Evolutionary conservation across 1,140 invertebrate species (phyloP).

Genomic region (Ostrea edulis): DNA sequence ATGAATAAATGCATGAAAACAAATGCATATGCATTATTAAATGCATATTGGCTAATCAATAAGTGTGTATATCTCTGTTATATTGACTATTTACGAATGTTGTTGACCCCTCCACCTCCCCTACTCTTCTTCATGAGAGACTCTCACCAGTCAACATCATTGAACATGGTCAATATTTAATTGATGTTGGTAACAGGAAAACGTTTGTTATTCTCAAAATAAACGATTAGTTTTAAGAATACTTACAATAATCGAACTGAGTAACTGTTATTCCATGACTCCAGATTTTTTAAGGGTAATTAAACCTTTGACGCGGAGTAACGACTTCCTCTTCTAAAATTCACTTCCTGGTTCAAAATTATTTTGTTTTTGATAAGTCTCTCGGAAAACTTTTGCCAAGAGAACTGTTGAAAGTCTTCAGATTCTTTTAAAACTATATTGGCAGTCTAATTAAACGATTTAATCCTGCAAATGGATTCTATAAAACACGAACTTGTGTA

Average conservation of each 20-base stretch:
- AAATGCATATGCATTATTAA: no score
- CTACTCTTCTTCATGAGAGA: no score
- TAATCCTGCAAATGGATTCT: neutral
- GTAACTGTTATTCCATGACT: constrained; percentile 13
- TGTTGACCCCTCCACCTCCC: no score
- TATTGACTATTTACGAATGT: no score
- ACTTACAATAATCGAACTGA: neutral
- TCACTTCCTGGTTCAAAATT: constrained; percentile 23
- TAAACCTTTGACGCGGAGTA: constrained; percentile 11
- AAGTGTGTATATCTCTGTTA: no score
- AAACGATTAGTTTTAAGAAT: neutral
- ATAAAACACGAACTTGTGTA: neutral
- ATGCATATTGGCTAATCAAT: no score
- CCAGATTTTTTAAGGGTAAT: neutral
- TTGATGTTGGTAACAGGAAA: no score
- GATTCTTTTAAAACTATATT: neutral
- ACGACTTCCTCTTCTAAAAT: neutral
- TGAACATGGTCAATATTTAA: no score
- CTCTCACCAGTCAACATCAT: no score
- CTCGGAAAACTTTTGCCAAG: neutral
- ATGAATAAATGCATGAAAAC: no score
- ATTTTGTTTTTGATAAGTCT: neutral
- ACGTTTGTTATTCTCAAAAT: no score
- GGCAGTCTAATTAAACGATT: no score
- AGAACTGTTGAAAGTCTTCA: neutral